Conservation (phyloP, 2,113 vertebrate species). For the Anarhynchus alexandrinus region DNA sequence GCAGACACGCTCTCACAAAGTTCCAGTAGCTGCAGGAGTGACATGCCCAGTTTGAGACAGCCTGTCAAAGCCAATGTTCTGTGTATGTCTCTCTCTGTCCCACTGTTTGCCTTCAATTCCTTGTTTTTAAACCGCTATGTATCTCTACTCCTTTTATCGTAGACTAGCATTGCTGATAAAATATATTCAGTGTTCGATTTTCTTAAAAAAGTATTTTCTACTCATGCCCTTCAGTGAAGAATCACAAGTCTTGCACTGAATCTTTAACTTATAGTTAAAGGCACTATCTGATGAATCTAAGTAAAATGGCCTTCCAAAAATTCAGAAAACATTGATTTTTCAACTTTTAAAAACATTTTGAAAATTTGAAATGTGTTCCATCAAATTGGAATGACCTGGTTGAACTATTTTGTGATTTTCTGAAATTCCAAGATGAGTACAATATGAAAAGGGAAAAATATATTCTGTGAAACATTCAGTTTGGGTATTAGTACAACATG, state of each 20-base stretch:
- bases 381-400: background rate
- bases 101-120: background rate
- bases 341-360: background rate
- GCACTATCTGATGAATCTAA: background rate
- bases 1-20: background rate
- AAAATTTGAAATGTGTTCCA: background rate
- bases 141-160: background rate
- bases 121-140: background rate
- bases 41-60: background rate
- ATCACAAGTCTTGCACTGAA: background rate
- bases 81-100: background rate
- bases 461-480: background rate
- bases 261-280: background rate
- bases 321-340: background rate
- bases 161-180: background rate
- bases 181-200: background rate
- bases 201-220: background rate
- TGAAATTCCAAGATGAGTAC: background rate
- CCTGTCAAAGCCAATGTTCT: background rate
- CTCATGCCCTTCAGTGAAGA: background rate
- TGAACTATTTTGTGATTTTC: background rate
- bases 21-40: background rate
- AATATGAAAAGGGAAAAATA: background rate
- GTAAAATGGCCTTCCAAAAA: background rate
- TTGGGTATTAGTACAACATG: background rate